Evolutionary conservation across 2,113 vertebrate genomes (phyloP).

Genomic region (Oxygymnocypris stewartii): DNA sequence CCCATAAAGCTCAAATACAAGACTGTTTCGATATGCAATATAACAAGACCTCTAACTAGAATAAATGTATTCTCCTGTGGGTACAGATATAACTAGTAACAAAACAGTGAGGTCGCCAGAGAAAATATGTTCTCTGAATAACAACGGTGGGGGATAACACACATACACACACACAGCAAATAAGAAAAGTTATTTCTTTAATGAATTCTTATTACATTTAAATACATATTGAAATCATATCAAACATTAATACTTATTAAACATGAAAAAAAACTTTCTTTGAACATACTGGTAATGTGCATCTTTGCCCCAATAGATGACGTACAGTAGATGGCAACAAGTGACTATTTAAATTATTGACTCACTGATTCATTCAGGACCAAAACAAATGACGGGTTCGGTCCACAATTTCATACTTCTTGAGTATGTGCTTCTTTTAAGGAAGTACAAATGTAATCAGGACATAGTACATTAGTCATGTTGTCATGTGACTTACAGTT

Average conservation of each 20-base stretch:
- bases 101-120: background rate
- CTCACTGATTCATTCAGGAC: background rate
- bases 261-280: background rate
- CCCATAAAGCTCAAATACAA: background rate
- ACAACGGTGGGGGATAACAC: no score
- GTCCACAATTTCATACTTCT: background rate
- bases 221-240: background rate
- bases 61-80: background rate
- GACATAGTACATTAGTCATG: background rate
- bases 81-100: background rate
- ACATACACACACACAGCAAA: no score
- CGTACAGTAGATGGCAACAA: background rate
- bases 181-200: no score
- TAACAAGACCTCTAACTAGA: background rate
- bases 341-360: background rate
- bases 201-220: no score
- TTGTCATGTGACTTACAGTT: background rate
- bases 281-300: background rate
- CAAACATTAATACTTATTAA: background rate
- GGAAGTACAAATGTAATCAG: background rate
- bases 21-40: background rate
- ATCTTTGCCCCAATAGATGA: background rate
- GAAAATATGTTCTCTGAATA: background rate
- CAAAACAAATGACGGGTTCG: background rate
- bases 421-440: background rate